These are phyloP conservation scores for Cepphus grylle DNA, from an alignment of 2,113 vertebrate species.

Conservation along the genomic window DNA sequence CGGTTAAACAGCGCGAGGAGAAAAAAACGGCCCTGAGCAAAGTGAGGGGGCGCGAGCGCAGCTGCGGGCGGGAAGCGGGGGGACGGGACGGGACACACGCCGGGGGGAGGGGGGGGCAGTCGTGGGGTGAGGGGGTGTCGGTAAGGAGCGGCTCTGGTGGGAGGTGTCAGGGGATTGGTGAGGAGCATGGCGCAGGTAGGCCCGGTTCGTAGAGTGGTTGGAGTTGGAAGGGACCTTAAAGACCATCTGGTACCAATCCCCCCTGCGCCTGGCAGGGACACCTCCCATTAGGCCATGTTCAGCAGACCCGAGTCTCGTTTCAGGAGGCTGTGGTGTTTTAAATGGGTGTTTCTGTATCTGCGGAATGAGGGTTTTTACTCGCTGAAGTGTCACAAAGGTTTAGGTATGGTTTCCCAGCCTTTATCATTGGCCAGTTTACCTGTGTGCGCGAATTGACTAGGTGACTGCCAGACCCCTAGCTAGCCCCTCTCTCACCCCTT, in stretches of 20 bases:
- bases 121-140: not conserved
- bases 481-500: not conserved
- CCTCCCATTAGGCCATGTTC: not conserved
- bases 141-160: not conserved
- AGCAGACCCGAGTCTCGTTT: fast-evolving
- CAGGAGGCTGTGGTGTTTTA: fast-evolving
- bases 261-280: not conserved
- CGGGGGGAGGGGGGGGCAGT: too few species aligned
- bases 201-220: fast-evolving
- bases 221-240: not conserved
- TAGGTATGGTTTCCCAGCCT: not conserved
- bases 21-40: slow-evolving; percentile 43
- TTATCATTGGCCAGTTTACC: not conserved
- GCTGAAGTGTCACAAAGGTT: not conserved
- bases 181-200: not conserved
- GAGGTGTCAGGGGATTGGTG: fast-evolving
- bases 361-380: too few species aligned
- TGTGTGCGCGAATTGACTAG: not conserved
- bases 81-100: too few species aligned
- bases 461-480: not conserved
- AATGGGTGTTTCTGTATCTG: not conserved
- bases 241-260: not conserved
- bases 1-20: slow-evolving; percentile 17
- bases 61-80: not conserved
- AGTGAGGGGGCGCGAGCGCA: slow-evolving; percentile 24